These are phyloP conservation scores for Lutraria rhynchaena DNA, from an alignment of 1,140 invertebrate species.

Conservation along the genomic window DNA sequence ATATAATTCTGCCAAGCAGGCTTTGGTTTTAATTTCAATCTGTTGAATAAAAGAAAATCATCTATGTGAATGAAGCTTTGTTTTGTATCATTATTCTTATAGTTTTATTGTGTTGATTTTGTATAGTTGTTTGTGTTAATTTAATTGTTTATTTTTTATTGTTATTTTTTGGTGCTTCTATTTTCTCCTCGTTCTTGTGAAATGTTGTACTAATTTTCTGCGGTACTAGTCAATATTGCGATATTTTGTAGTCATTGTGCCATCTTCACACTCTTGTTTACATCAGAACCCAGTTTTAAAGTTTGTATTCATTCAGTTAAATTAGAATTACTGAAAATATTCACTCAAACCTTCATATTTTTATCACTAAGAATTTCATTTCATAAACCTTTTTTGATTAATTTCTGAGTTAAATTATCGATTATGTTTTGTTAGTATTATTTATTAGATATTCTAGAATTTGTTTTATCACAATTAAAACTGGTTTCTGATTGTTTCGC, in stretches of 20 bases:
- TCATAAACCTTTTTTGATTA: too few species aligned
- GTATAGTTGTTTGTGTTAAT: conserved; percentile 1
- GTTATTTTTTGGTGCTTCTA: conserved; percentile 24
- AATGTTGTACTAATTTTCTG: background rate
- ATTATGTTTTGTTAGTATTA: too few species aligned
- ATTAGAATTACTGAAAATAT: too few species aligned
- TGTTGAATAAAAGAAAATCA: too few species aligned
- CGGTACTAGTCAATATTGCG: conserved; percentile 25
- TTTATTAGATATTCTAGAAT: too few species aligned
- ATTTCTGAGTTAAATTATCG: too few species aligned
- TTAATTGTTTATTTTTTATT: conserved; percentile 23
- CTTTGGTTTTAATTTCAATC: conserved; percentile 9
- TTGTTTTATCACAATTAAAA: too few species aligned
- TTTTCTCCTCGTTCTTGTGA: background rate
- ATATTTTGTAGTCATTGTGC: conserved; percentile 12
- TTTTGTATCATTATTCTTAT: conserved; percentile 2
- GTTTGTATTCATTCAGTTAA: too few species aligned
- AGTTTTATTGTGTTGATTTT: conserved; percentile 3
- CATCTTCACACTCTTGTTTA: conserved; percentile 17
- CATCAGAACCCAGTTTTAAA: conserved; percentile 1
- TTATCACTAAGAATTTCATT: too few species aligned
- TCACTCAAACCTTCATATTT: too few species aligned
- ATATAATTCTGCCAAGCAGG: conserved; percentile 9
- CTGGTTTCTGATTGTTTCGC: background rate
- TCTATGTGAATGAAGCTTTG: background rate